Percentiles rank a stretch among this genome's conserved stretches.
phyloP scores from a whole-genome alignment of 2,797 vertebrate genomes.

The Eulemur albifrons region DNA sequence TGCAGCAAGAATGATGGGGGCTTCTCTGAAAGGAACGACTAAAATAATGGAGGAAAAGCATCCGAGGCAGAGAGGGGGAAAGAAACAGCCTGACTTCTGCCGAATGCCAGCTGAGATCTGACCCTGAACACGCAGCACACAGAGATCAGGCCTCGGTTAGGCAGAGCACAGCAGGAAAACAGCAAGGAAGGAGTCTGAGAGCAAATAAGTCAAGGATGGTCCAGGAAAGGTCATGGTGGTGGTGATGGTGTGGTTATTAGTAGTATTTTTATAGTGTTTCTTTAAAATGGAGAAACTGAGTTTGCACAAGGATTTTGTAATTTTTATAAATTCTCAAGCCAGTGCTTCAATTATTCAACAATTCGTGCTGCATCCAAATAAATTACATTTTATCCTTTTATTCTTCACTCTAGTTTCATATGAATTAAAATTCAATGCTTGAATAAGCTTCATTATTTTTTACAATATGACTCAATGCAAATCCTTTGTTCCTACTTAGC shows the following conservation, averaged over 20 bases:
- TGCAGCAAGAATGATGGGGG: not conserved
- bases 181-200: not conserved
- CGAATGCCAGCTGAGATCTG: not conserved
- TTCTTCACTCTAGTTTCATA: constrained; percentile 26
- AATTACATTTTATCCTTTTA: constrained; percentile 8
- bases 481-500: constrained; percentile 26
- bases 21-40: not conserved
- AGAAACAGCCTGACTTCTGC: not conserved
- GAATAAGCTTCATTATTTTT: constrained; percentile 49
- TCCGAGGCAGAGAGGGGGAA: not conserved
- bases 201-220: not conserved
- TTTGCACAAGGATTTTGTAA: constrained; percentile 34
- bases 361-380: not conserved
- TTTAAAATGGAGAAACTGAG: not conserved
- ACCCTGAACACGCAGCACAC: not conserved
- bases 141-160: not conserved
- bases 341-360: constrained; percentile 11
- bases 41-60: not conserved
- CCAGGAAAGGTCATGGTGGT: not conserved
- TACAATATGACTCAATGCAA: constrained; percentile 51
- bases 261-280: not conserved
- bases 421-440: constrained; percentile 29
- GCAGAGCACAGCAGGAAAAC: not conserved
- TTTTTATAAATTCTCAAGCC: constrained; percentile 23
- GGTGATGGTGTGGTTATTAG: not conserved